A percentile compares a stretch with the other conserved stretches of the same genome.
These are phyloP conservation scores for Numenius phaeopus DNA, from an alignment of 2,797 vertebrate species.

Conservation along the genomic window DNA sequence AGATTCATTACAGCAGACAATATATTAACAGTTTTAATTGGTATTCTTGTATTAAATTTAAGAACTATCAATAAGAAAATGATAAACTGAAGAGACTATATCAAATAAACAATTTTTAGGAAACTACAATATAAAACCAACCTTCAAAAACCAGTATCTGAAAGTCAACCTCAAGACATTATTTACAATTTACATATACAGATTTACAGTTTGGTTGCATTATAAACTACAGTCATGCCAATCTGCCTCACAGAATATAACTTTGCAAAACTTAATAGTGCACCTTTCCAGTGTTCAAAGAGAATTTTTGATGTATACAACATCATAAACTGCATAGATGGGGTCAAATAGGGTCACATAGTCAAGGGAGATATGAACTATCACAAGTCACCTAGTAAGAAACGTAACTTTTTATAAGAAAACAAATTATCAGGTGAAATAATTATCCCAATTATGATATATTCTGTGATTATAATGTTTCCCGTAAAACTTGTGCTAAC, in stretches of 20 bases:
- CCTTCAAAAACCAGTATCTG: neutral
- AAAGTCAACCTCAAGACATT: neutral
- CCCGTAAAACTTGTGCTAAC: neutral
- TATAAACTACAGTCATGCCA: neutral
- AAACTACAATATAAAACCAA: neutral
- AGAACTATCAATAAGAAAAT: neutral
- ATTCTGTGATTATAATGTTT: neutral
- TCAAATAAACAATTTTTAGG: neutral
- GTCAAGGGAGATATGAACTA: neutral
- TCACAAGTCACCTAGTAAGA: neutral
- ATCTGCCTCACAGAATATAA: neutral
- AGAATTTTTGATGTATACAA: neutral
- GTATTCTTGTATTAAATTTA: neutral
- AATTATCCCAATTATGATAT: neutral
- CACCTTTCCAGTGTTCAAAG: neutral
- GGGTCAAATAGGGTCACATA: neutral
- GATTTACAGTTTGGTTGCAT: neutral
- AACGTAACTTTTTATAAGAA: neutral
- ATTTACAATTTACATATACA: neutral
- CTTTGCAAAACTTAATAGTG: neutral
- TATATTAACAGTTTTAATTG: neutral
- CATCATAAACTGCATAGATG: neutral
- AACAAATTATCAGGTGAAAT: neutral
- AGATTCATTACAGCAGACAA: neutral
- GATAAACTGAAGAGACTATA: neutral